Conservation (phyloP, 2,113 vertebrate genomes). For the Sturnus vulgaris region DNA sequence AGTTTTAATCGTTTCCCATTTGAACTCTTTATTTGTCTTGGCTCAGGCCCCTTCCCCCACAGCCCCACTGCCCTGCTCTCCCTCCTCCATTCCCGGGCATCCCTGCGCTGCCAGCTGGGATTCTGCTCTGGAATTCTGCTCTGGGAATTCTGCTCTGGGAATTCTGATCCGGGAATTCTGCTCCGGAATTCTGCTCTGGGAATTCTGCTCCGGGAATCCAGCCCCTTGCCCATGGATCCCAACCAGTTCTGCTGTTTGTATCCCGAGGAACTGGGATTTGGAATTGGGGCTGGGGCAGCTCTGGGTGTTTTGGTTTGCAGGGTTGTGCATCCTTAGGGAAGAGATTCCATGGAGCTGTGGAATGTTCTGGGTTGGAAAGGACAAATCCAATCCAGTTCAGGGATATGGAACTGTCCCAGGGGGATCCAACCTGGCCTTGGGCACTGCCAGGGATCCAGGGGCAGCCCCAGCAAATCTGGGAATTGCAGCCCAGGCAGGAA, state of each 20-base stretch:
- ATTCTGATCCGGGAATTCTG: too few relatives aligned
- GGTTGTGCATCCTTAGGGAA: rapidly evolving
- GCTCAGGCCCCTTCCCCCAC: not conserved
- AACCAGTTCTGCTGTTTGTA: rapidly evolving
- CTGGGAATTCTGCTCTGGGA: too few relatives aligned
- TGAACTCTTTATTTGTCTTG: slow-evolving; percentile 88
- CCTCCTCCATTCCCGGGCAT: not conserved
- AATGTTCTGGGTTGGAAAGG: rapidly evolving
- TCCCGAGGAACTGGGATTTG: too few relatives aligned
- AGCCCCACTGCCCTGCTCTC: rapidly evolving
- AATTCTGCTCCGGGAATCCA: too few relatives aligned
- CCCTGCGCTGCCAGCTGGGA: not conserved
- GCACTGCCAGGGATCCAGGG: not conserved
- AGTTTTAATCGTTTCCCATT: slow-evolving; percentile 90
- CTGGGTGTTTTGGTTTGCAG: not conserved
- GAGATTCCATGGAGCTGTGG: rapidly evolving
- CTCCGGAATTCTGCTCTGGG: too few relatives aligned
- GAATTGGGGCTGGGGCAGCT: not conserved
- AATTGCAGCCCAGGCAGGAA: not conserved
- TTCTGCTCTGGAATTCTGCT: not conserved
- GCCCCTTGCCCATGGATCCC: too few relatives aligned
- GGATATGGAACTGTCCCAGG: rapidly evolving
- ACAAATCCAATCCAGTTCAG: rapidly evolving
- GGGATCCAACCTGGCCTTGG: not conserved
- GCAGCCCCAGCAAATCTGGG: too few relatives aligned